Percentiles rank a stretch among this genome's conserved stretches.
phyloP scores from a whole-genome alignment of 2,888 invertebrate genomes.

The Cerastis rubricosa region DNA sequence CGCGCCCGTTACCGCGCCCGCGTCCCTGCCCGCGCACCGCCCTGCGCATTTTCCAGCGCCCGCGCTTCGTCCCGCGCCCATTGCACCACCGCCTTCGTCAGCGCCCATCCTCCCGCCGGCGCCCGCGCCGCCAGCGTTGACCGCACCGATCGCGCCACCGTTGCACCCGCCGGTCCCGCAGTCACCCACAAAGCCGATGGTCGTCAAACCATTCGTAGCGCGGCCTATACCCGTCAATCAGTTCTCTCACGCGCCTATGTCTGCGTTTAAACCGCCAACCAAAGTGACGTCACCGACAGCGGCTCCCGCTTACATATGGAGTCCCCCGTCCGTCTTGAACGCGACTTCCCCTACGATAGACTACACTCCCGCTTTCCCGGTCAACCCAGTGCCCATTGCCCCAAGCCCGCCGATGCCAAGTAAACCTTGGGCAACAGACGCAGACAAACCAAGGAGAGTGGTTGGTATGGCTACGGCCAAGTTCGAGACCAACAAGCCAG shows the following conservation, averaged over 20 bases:
- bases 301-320: conserved; percentile 84
- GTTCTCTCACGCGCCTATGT: conserved; percentile 94
- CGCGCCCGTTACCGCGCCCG: conserved; percentile 38
- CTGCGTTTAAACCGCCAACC: conserved; percentile 93
- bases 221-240: conserved; percentile 92
- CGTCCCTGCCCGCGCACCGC: conserved; percentile 40
- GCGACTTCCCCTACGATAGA: conserved; percentile 78
- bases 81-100: conserved; percentile 24
- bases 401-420: conserved; percentile 68
- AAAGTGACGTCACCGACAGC: conserved; percentile 83
- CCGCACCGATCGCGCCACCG: conserved; percentile 55
- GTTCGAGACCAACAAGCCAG: conserved; percentile 85
- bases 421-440: conserved; percentile 87
- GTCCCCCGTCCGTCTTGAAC: conserved; percentile 82
- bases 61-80: conserved; percentile 39
- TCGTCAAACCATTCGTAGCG: conserved; percentile 87
- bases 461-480: conserved; percentile 89
- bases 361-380: conserved; percentile 69
- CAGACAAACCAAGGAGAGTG: conserved; percentile 85
- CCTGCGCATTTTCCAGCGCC: conserved; percentile 42
- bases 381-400: conserved; percentile 70
- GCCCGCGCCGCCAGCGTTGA: conserved; percentile 26
- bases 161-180: conserved; percentile 70
- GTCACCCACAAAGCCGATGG: conserved; percentile 78
- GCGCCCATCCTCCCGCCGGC: conserved; percentile 36